These are phyloP conservation scores for Mythimna impura DNA, from an alignment of 2,888 invertebrate genomes.

Conservation along the genomic window DNA sequence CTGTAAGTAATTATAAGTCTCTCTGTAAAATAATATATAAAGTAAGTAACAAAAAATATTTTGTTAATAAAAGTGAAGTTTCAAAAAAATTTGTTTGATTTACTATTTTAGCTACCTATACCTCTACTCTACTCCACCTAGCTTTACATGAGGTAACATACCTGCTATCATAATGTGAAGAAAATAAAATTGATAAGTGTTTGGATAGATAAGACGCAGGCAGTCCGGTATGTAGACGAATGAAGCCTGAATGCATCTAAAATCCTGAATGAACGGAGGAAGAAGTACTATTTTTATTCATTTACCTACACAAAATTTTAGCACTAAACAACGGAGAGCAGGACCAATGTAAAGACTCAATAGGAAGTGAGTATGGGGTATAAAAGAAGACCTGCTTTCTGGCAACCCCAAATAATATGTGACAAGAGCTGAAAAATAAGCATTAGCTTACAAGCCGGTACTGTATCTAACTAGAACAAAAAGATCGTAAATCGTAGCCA, in stretches of 20 bases:
- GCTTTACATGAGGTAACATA: neutral
- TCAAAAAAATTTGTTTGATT: slow-evolving; percentile 18
- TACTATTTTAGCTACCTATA: neutral
- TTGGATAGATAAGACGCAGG: neutral
- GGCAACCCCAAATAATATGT: too few species aligned
- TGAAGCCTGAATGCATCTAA: neutral
- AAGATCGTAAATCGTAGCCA: too few species aligned
- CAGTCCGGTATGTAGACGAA: neutral
- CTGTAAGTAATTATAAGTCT: slow-evolving; percentile 10
- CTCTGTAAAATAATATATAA: slow-evolving; percentile 6
- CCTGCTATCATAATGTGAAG: neutral
- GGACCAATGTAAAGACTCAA: neutral
- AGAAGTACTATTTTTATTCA: neutral
- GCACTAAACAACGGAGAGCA: too few species aligned
- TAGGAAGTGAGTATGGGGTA: neutral
- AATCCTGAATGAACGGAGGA: neutral
- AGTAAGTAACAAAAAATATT: neutral
- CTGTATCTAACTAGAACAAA: too few species aligned
- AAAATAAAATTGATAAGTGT: too few species aligned
- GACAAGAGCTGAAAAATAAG: too few species aligned
- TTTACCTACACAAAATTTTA: neutral
- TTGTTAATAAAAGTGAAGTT: slow-evolving; percentile 31
- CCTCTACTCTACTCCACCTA: neutral
- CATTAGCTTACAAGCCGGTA: too few species aligned
- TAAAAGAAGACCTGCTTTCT: too few species aligned